A percentile compares a stretch with the other conserved stretches of the same genome.
These are phyloP conservation scores for Eupeodes latifasciatus DNA, from an alignment of 2,888 invertebrate genomes.

Conservation along the genomic window DNA sequence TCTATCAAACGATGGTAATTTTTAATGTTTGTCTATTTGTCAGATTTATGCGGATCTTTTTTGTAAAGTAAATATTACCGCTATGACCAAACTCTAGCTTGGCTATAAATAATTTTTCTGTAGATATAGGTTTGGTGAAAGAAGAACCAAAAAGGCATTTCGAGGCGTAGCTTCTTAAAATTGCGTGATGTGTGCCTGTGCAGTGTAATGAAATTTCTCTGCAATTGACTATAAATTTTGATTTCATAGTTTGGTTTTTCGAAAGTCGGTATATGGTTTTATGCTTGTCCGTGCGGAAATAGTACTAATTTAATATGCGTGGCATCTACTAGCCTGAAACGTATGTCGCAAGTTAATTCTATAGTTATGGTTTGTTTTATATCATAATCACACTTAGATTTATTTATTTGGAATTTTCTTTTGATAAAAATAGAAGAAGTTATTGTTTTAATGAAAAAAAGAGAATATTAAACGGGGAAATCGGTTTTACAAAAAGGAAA, in stretches of 20 bases:
- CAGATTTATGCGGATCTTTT: slow-evolving; percentile 53
- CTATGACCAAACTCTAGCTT: slow-evolving; percentile 7
- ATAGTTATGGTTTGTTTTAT: slow-evolving; percentile 34
- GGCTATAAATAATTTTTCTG: slow-evolving; percentile 44
- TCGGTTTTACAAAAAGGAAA: no score
- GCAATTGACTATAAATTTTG: slow-evolving; percentile 31
- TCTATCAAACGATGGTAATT: slow-evolving; percentile 53
- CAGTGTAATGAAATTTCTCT: slow-evolving; percentile 41
- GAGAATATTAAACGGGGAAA: no score
- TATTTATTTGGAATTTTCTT: slow-evolving; percentile 12
- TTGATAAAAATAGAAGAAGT: not conserved
- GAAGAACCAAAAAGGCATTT: slow-evolving; percentile 38
- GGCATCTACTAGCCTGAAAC: slow-evolving; percentile 59
- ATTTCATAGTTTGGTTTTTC: slow-evolving; percentile 24
- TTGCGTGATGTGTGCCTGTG: not conserved
- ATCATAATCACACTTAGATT: slow-evolving; percentile 47
- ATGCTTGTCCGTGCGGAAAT: slow-evolving; percentile 66
- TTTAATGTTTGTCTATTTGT: slow-evolving; percentile 24
- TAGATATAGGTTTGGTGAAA: slow-evolving; percentile 43
- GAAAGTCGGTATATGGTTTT: slow-evolving; percentile 35
- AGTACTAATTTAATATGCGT: slow-evolving; percentile 67
- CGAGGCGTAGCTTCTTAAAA: slow-evolving; percentile 17
- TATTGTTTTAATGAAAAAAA: no score
- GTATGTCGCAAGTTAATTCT: slow-evolving; percentile 69
- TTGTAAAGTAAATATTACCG: slow-evolving; percentile 35